These are phyloP conservation scores for Actinernus sp. DNA, from an alignment of 92 coral and sea anemone genomes.

Conservation along the genomic window DNA sequence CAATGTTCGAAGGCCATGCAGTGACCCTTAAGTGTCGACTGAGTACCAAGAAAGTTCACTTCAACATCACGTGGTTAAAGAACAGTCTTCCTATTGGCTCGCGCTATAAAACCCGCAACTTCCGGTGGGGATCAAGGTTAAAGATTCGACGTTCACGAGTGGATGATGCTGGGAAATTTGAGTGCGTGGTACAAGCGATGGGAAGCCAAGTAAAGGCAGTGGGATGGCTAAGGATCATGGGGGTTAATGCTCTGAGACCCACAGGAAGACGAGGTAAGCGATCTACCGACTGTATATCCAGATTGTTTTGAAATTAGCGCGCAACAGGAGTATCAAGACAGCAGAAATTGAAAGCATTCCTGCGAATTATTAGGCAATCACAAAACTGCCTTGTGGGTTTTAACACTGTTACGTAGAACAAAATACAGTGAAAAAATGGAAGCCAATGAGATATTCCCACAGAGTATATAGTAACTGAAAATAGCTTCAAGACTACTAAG, in stretches of 20 bases:
- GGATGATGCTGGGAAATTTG: slow-evolving; percentile 81
- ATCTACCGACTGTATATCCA: too few relatives aligned
- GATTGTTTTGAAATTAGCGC: too few relatives aligned
- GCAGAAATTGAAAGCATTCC: too few relatives aligned
- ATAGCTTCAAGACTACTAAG: too few relatives aligned
- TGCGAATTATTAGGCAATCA: too few relatives aligned
- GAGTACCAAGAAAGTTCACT: slow-evolving; percentile 59
- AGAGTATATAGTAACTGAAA: too few relatives aligned
- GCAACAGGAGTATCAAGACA: too few relatives aligned
- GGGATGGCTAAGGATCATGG: slow-evolving; percentile 33
- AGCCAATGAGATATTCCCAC: too few relatives aligned
- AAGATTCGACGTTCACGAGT: slow-evolving; percentile 72
- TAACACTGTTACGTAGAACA: too few relatives aligned
- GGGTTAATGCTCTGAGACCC: background rate
- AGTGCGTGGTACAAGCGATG: slow-evolving; percentile 52
- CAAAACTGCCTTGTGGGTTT: too few relatives aligned
- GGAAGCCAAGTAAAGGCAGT: slow-evolving; percentile 4
- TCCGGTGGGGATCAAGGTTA: slow-evolving; percentile 87
- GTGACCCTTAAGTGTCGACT: slow-evolving; percentile 89
- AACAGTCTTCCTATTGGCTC: slow-evolving; percentile 65
- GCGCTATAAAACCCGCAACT: slow-evolving; percentile 57
- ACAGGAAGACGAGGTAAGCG: background rate
- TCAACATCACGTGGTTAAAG: slow-evolving; percentile 90
- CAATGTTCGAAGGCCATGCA: slow-evolving; percentile 76
- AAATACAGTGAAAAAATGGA: too few relatives aligned